phyloP scores from a whole-genome alignment of 2,113 vertebrate genomes.

The Trochalopteron elliotii region DNA sequence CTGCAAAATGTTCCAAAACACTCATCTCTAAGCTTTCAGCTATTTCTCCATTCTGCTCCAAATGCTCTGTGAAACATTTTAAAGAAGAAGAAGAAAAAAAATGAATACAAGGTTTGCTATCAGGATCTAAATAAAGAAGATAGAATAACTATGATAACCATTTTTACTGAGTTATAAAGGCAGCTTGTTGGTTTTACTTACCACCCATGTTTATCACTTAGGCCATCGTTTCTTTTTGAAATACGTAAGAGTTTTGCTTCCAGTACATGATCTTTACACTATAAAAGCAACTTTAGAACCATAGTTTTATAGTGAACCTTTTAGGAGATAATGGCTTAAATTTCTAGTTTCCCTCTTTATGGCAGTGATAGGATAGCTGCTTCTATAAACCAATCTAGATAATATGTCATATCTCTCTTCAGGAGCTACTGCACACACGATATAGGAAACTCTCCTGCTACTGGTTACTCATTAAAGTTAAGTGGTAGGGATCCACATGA shows the following conservation, averaged over 20 bases:
- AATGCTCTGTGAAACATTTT: not conserved
- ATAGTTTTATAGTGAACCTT: not conserved
- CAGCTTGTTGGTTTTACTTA: not conserved
- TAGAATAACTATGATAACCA: not conserved
- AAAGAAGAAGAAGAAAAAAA: not conserved
- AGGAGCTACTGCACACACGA: constrained; percentile 52
- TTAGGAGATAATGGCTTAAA: not conserved
- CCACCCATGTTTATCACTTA: not conserved
- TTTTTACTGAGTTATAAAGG: not conserved
- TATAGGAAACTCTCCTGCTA: constrained; percentile 62
- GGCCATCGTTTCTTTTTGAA: not conserved
- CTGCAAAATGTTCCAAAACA: constrained; percentile 23
- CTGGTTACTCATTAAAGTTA: constrained; percentile 68
- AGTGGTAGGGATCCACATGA: constrained; percentile 62
- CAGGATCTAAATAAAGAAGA: not conserved
- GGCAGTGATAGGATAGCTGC: constrained; percentile 4
- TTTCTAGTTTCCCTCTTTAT: constrained; percentile 8
- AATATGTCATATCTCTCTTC: constrained; percentile 65
- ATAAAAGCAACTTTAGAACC: not conserved
- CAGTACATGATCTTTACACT: not conserved
- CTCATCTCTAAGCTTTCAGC: not conserved
- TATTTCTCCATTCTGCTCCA: not conserved
- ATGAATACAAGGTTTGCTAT: not conserved
- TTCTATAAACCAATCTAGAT: constrained; percentile 40
- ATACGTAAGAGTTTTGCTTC: not conserved